A percentile compares a stretch with the other conserved stretches of the same genome.
phyloP scores from a whole-genome alignment of 2,113 vertebrate genomes.

The Etheostoma spectabile region DNA sequence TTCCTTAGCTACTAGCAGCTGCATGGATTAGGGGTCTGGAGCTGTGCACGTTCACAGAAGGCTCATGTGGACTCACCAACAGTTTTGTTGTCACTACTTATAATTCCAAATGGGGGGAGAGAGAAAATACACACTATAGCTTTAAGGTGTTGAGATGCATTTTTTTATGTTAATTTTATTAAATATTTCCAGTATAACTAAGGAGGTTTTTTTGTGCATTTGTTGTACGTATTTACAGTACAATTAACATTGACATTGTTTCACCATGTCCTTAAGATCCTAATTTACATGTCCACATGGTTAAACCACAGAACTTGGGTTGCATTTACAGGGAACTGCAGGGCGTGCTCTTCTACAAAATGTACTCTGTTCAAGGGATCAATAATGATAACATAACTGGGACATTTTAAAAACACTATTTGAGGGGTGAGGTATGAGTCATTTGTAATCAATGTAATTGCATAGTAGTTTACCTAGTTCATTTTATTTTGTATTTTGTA shows the following conservation, averaged over 20 bases:
- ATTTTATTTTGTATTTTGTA: neutral
- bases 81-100: no score
- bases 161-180: neutral
- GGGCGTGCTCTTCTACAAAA: no score
- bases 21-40: no score
- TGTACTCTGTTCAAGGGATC: neutral
- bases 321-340: neutral
- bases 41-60: no score
- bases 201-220: neutral
- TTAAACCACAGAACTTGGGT: neutral
- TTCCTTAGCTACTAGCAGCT: no score
- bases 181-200: neutral
- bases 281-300: neutral
- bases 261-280: neutral
- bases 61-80: no score
- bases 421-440: neutral
- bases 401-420: neutral
- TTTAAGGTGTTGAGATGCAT: neutral
- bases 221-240: neutral
- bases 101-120: no score
- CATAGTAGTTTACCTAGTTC: neutral
- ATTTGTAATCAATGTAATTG: neutral
- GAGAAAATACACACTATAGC: no score
- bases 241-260: neutral
- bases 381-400: neutral